These are phyloP conservation scores for Hiodon alosoides DNA, from an alignment of 2,113 vertebrate genomes.

Conservation along the genomic window DNA sequence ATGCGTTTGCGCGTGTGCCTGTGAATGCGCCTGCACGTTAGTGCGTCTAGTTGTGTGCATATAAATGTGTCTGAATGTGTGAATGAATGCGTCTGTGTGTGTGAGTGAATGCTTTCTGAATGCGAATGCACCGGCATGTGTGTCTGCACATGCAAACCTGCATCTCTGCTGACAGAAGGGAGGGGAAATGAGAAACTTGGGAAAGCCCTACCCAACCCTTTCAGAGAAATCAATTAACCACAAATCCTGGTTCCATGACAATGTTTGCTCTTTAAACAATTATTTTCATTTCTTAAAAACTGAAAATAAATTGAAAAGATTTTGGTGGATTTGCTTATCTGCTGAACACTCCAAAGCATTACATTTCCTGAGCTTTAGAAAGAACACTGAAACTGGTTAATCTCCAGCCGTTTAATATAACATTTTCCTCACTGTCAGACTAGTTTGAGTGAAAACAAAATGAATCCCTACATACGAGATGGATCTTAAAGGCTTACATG, in stretches of 20 bases:
- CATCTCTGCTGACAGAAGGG: background rate
- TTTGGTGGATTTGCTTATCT: conserved; percentile 78
- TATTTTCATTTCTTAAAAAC: conserved; percentile 65
- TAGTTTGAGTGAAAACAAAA: conserved; percentile 56
- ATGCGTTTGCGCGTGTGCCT: no score
- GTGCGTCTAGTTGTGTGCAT: no score
- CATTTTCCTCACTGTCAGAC: conserved; percentile 60
- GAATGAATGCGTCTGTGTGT: no score
- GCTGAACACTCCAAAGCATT: conserved; percentile 64
- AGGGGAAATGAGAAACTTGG: background rate
- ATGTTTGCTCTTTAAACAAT: conserved; percentile 63
- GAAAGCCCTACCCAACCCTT: background rate
- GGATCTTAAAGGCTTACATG: conserved; percentile 46
- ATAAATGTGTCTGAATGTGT: no score
- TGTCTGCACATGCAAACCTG: no score
- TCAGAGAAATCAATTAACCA: conserved; percentile 42
- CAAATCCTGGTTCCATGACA: conserved; percentile 53
- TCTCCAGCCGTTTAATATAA: conserved; percentile 69
- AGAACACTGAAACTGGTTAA: conserved; percentile 70
- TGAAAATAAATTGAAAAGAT: conserved; percentile 80
- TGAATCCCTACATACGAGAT: conserved; percentile 54
- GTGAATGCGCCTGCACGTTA: no score
- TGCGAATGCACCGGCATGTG: no score
- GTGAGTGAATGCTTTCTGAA: no score
- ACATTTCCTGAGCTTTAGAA: conserved; percentile 65